Conservation (phyloP, 2,797 vertebrate species). For the Synanceia verrucosa region DNA sequence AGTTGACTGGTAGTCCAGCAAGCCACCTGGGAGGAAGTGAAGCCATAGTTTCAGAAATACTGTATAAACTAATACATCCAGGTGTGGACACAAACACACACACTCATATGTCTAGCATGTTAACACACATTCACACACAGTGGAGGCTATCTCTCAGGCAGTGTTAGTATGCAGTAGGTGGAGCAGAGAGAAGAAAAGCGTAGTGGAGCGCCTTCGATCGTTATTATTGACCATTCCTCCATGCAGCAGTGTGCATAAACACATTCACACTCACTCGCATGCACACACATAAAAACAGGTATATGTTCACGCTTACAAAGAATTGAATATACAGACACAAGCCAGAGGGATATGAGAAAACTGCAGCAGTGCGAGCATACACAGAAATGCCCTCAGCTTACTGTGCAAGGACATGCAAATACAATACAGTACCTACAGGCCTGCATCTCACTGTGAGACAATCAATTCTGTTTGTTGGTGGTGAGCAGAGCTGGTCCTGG, state of each 20-base stretch:
- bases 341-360: conserved; percentile 35
- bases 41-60: conserved; percentile 58
- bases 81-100: conserved; percentile 47
- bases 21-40: conserved; percentile 66
- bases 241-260: conserved; percentile 63
- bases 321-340: conserved; percentile 40
- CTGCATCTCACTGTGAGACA: conserved; percentile 26
- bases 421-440: conserved; percentile 9
- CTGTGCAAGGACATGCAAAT: conserved; percentile 42
- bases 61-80: conserved; percentile 53
- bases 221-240: conserved; percentile 80
- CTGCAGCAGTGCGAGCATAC: conserved; percentile 35
- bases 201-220: conserved; percentile 68
- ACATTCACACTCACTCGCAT: conserved; percentile 45
- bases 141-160: conserved; percentile 58
- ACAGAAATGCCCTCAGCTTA: conserved; percentile 48
- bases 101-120: conserved; percentile 23
- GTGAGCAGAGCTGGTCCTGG: conserved; percentile 1
- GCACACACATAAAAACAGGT: conserved; percentile 19
- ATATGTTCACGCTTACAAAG: conserved; percentile 18
- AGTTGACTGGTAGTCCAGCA: conserved; percentile 34
- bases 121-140: conserved; percentile 27
- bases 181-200: conserved; percentile 64
- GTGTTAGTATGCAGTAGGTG: conserved; percentile 74
- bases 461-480: conserved; percentile 27